Evolutionary conservation across 1,140 invertebrate species (phyloP), one percentile per base, ranked within the genome.

Genomic region (Charaxes varanes): DNA sequence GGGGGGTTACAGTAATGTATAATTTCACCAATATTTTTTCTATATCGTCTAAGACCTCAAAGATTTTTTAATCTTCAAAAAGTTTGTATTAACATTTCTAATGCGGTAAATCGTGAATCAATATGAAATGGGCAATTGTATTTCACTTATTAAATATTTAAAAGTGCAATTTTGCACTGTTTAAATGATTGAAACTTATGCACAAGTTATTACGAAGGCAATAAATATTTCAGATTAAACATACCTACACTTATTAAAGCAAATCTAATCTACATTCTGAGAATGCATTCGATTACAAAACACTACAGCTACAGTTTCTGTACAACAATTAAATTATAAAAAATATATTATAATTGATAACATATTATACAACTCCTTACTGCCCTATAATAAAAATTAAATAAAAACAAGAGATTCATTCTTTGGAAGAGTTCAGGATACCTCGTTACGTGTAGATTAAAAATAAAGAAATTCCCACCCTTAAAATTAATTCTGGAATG

Each of bases 261-360:
- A 70, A 73, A 61, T 54, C 44, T 73, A 68, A 66, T 56, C 60
- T 70, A 68, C 68, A 76, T 67, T 77, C 72, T 65, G 54, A 67
- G 69, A 77, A 77, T 71, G 69, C 64, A 58, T 48, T 23, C 41
- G 47, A 31, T 58, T 46, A 43, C 49, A 49, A 66, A 58, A 69
- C 41, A 53, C 57, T 68, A 62, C 52, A 37, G 32, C 59, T 69
- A 70, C 47, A 17, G 41, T 36, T 64, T n/a, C 68, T 64, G 55
- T 66, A 72, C 56, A 62, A 61, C 45, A 27, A 56, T 59, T 52
- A 64, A 68, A 72, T 63, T 71, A 67, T 61, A 67, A 67, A 74
- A 74, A 68, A 74, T 66, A 71, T 62, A 53, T 62, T 56, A 51
- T 59, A 53, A 58, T 57, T 40, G 41, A 50, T 47, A 46, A 46